A percentile compares a stretch with the other conserved stretches of the same genome.
phyloP scores from a whole-genome alignment of 1,140 invertebrate genomes.

The Apis mellifera region DNA sequence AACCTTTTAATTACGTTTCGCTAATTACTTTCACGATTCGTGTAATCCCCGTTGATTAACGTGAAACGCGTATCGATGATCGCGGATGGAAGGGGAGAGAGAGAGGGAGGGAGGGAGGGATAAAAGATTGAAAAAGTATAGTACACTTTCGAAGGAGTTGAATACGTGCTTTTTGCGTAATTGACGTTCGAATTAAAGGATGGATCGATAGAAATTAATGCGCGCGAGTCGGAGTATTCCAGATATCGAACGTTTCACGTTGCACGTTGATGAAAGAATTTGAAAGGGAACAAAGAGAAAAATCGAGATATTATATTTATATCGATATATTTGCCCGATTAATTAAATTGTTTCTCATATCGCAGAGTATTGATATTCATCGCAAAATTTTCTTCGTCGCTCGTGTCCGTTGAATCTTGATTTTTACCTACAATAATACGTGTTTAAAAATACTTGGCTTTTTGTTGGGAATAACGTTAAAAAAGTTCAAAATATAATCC shows the following conservation, averaged over 20 bases:
- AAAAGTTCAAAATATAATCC: no score
- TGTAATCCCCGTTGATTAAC: slow-evolving; percentile 32
- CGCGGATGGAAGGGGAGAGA: neutral
- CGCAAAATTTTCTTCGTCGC: no score
- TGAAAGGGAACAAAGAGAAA: neutral
- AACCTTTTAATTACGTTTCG: slow-evolving; percentile 24
- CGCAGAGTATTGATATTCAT: no score
- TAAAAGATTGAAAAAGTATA: slow-evolving; percentile 1
- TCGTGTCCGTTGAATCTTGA: no score
- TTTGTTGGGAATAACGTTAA: no score
- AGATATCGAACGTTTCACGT: neutral
- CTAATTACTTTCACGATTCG: slow-evolving; percentile 33
- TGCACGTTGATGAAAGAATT: neutral
- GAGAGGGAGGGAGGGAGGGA: neutral
- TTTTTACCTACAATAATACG: no score
- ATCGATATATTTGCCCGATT: no score
- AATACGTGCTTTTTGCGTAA: slow-evolving; percentile 38
- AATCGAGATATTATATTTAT: neutral
- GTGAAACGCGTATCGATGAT: slow-evolving; percentile 23
- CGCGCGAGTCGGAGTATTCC: neutral
- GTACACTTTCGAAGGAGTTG: slow-evolving; percentile 6
- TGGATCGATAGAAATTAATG: slow-evolving; percentile 7
- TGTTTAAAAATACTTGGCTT: no score
- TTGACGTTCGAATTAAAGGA: slow-evolving; percentile 12
- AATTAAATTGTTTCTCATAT: no score